phyloP scores from a whole-genome alignment of 2,797 vertebrate species.

The Dendrocincla fuliginosa region DNA sequence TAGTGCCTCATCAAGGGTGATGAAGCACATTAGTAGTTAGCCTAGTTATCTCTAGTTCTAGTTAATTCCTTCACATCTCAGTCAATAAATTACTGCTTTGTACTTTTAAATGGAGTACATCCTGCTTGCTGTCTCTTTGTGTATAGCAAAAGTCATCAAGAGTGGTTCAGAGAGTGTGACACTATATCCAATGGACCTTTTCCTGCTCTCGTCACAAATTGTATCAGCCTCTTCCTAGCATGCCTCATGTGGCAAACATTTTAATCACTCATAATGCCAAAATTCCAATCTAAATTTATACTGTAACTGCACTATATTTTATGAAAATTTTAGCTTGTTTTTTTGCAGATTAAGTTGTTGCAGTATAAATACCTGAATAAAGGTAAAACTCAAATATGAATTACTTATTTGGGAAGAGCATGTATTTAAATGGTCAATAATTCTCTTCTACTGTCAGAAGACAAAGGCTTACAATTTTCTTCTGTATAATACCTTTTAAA shows the following conservation, averaged over 20 bases:
- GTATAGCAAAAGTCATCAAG: neutral
- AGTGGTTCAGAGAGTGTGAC: neutral
- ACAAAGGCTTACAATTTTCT: conserved; percentile 72
- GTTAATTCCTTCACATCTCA: neutral
- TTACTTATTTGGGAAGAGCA: conserved; percentile 70
- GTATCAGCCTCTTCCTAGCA: too few relatives aligned
- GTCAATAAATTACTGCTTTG: neutral
- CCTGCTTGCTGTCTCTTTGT: neutral
- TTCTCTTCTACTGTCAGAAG: conserved; percentile 71
- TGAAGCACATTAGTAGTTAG: neutral
- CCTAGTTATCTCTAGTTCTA: neutral
- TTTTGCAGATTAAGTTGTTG: neutral
- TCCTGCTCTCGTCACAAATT: neutral
- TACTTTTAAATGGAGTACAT: neutral
- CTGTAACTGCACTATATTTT: neutral
- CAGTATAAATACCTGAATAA: neutral
- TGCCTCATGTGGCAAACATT: neutral
- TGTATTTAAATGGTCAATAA: conserved; percentile 69
- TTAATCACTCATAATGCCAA: neutral
- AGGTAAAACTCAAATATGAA: conserved; percentile 56
- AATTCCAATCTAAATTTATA: neutral
- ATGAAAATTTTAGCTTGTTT: neutral
- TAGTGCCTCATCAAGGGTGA: rapidly evolving
- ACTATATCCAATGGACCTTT: neutral
- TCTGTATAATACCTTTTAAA: conserved; percentile 68